Conservation (phyloP, 1,140 invertebrate species). For the Adoxophyes honmai region DNA sequence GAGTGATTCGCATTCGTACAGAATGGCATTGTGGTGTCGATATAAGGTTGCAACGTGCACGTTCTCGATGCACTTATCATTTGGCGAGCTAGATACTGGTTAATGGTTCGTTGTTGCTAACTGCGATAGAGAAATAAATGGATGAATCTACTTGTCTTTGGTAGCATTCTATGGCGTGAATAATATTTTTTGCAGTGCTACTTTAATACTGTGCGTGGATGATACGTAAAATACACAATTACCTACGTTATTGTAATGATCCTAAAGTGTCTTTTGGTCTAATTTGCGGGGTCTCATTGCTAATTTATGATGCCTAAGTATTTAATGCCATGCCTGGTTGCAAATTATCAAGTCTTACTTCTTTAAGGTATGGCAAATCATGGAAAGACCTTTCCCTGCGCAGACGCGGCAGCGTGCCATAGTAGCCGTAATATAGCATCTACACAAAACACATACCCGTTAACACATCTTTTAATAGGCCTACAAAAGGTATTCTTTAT, state of each 20-base stretch:
- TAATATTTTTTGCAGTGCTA: conserved; percentile 6
- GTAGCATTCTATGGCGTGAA: no score
- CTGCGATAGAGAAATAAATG: no score
- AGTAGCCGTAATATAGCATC: conserved; percentile 83
- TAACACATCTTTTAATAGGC: conserved; percentile 20
- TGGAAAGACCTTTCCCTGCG: conserved; percentile 85
- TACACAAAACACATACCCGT: conserved; percentile 61
- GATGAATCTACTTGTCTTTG: no score
- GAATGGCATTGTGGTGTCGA: no score
- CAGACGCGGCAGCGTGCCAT: conserved; percentile 82
- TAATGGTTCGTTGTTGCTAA: no score
- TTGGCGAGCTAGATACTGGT: no score
- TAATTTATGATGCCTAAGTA: conserved; percentile 3
- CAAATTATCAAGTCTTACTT: conserved; percentile 73
- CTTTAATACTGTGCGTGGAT: conserved; percentile 3
- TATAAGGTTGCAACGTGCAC: no score
- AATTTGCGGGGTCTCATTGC: neutral
- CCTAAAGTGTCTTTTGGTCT: conserved; percentile 2
- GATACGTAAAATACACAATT: neutral
- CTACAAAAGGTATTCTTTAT: no score
- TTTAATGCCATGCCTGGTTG: conserved; percentile 44
- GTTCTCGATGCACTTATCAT: no score
- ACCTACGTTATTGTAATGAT: neutral
- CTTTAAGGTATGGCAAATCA: conserved; percentile 81
- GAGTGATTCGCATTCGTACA: no score